Conservation (phyloP, 2,113 vertebrate species). For the Crotalus horridus region DNA sequence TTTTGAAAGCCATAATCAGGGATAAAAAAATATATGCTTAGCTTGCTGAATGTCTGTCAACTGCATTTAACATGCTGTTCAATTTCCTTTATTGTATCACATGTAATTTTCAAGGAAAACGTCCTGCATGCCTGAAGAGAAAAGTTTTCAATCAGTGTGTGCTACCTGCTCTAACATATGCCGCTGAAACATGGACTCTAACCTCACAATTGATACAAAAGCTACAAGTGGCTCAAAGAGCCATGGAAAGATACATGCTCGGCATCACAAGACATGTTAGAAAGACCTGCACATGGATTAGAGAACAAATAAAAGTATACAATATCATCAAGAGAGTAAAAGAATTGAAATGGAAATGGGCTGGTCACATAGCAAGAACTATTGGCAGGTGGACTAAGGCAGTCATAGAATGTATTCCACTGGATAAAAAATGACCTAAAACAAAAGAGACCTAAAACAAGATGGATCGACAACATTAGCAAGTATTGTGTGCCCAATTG, state of each 20-base stretch:
- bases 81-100: not conserved
- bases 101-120: not conserved
- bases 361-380: too few species aligned
- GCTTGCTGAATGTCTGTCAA: not conserved
- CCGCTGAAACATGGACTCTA: not conserved
- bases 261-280: not conserved
- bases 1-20: not conserved
- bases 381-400: too few species aligned
- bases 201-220: not conserved
- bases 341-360: too few species aligned
- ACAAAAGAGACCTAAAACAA: too few species aligned
- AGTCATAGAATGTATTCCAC: too few species aligned
- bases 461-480: not conserved
- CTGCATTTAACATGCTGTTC: not conserved
- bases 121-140: not conserved
- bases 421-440: too few species aligned
- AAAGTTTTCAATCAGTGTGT: not conserved
- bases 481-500: not conserved
- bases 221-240: not conserved
- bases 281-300: not conserved
- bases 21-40: not conserved
- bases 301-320: not conserved
- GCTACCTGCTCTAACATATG: not conserved
- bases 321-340: not conserved
- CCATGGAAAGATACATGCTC: not conserved